Evolutionary conservation across 2,797 vertebrate genomes (phyloP), one percentile per base, ranked within the genome.

Genomic region (Orestias chungarensis): DNA sequence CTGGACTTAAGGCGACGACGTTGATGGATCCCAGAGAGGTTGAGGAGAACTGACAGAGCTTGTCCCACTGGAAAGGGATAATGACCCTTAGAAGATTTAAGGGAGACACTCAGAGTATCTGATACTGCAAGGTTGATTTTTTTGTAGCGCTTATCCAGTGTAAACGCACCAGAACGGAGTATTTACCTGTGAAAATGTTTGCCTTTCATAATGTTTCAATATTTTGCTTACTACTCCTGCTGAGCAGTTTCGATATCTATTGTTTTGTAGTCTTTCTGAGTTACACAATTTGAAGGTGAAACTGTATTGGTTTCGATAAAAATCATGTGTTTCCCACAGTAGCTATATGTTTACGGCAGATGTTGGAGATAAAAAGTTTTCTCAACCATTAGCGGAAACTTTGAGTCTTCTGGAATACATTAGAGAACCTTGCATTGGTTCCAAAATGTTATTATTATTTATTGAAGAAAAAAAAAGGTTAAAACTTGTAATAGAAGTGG

Each of bases 1-100:
- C 70, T 85, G 72, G 70, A 79, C 62, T 62, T 71, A 18, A n/a
- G 64, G 67, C 59, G 71, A 68, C 6, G 70, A 88, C 87, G 59
- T 70, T 86, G 86, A 88, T 88, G 80, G 87, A 82, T 87, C 66
- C 80, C 84, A 82, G 79, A 79, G 79, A 84, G 75, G 71, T 78
- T 80, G 79, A 80, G 76, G 70, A 69, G 73, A 74, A 70, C 74
- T 84, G 76, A 75, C 79, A 70, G 79, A 66, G 75, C 74, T 74
- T 9, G 17, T 27, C 59, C 68, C 62, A 73, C 61, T 81, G 69
- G 79, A 84, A 84, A 87, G 80, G 78, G 82, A n/a, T 87, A 89
- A 85, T 76, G 78, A 70, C 72, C 75, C 72, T 81, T 76, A 82
- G 71, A 62, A 52, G 75, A 68, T 85, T 40, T 80, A 69, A 80